A percentile compares a stretch with the other conserved stretches of the same genome.
phyloP scores from a whole-genome alignment of 2,113 vertebrate genomes.

The Acinonyx jubatus region DNA sequence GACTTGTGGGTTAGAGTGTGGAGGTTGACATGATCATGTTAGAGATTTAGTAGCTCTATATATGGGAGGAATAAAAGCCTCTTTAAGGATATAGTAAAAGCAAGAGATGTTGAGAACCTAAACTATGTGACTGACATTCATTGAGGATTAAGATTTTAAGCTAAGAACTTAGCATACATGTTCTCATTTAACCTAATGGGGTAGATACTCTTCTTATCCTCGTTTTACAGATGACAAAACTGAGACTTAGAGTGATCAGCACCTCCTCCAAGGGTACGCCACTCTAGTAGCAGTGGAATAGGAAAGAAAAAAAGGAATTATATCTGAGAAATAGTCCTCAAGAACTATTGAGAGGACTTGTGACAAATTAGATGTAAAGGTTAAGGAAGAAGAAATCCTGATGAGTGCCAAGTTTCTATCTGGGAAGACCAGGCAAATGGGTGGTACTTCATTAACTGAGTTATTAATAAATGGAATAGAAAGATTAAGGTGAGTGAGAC shows the following conservation, averaged over 20 bases:
- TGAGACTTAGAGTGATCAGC: neutral
- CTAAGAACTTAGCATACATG: neutral
- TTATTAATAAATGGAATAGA: conserved; percentile 14
- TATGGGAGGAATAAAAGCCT: neutral
- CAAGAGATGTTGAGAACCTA: neutral
- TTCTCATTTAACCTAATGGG: neutral
- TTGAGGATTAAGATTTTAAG: neutral
- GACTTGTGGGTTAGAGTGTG: neutral
- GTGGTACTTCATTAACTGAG: neutral
- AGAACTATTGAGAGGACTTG: neutral
- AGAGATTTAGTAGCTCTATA: neutral
- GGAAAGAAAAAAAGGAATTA: neutral
- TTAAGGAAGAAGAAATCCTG: conserved; percentile 43
- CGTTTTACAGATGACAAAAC: conserved; percentile 2
- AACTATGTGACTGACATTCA: neutral
- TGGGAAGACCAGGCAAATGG: neutral
- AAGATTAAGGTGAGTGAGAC: conserved; percentile 33
- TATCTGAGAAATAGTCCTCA: neutral
- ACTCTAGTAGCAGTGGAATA: neutral
- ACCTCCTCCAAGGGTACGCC: neutral
- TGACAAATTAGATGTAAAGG: conserved; percentile 43
- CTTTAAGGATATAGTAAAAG: neutral
- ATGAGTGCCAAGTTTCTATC: neutral
- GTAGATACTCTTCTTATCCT: neutral
- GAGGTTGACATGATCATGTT: neutral